Evolutionary conservation across 2,797 vertebrate genomes (phyloP).

Genomic region (Ceryle rudis): DNA sequence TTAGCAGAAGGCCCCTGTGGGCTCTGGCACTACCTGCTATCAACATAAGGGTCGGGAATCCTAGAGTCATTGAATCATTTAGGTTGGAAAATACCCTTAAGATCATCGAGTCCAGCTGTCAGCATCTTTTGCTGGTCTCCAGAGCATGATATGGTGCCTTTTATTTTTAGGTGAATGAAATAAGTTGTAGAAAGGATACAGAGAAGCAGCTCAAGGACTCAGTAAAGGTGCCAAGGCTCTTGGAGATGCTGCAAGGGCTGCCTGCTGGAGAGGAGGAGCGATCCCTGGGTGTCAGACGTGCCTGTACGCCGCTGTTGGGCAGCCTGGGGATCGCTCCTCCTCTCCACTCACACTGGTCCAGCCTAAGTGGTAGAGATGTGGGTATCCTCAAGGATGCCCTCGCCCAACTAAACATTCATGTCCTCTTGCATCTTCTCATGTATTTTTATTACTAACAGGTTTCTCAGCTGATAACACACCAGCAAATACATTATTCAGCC

Average conservation of each 20-base stretch:
- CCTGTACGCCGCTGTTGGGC: background rate
- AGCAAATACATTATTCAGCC: conserved; percentile 59
- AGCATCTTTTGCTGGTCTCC: background rate
- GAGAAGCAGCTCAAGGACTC: background rate
- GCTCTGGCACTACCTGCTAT: background rate
- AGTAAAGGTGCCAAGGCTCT: background rate
- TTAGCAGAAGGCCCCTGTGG: background rate
- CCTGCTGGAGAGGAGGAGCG: background rate
- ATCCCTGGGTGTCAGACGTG: background rate
- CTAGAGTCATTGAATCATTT: background rate
- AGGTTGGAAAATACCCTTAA: background rate
- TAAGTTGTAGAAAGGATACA: background rate
- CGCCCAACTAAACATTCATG: conserved; percentile 50
- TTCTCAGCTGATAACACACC: conserved; percentile 55
- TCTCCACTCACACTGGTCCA: background rate
- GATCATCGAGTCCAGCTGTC: background rate
- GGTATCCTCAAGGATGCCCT: background rate
- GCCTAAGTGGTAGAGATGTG: background rate
- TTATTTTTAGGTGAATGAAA: background rate
- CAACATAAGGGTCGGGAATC: background rate
- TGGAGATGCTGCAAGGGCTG: background rate
- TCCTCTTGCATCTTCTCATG: conserved; percentile 44
- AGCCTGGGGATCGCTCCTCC: background rate
- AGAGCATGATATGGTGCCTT: background rate
- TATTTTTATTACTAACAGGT: conserved; percentile 57